A percentile compares a stretch with the other conserved stretches of the same genome.
Conservation (phyloP, 1,140 invertebrate genomes). For the Drosophila busckii region DNA sequence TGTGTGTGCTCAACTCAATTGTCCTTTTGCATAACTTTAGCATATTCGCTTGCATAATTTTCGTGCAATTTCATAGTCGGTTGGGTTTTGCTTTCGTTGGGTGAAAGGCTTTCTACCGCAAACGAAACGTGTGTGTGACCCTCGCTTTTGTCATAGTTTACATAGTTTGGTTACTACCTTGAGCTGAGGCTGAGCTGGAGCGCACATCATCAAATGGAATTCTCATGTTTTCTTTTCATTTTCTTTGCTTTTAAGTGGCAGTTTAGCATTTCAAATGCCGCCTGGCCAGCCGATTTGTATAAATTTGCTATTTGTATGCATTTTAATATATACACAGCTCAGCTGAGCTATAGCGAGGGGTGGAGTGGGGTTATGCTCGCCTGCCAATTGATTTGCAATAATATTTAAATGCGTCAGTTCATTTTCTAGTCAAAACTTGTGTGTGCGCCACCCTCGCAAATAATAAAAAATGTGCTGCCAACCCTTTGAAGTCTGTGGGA, state of each 20-base stretch:
- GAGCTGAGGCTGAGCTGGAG: slow-evolving; percentile 1
- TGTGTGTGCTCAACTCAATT: slow-evolving; percentile 11
- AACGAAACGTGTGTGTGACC: slow-evolving; percentile 21
- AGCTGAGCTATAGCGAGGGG: neutral
- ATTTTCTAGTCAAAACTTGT: slow-evolving; percentile 27
- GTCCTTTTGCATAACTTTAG: slow-evolving; percentile 68
- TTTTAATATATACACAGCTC: slow-evolving; percentile 55
- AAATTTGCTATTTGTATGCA: slow-evolving; percentile 77
- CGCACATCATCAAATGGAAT: slow-evolving; percentile 67
- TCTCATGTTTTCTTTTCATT: slow-evolving; percentile 78
- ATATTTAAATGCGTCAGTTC: slow-evolving; percentile 71
- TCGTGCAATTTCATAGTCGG: slow-evolving; percentile 77
- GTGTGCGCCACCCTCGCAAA: slow-evolving; percentile 29
- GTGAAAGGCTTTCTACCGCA: slow-evolving; percentile 58
- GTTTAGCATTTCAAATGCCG: slow-evolving; percentile 74
- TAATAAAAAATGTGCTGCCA: slow-evolving; percentile 42
- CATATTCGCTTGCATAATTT: slow-evolving; percentile 70
- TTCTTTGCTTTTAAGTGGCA: slow-evolving; percentile 72
- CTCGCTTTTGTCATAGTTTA: slow-evolving; percentile 47
- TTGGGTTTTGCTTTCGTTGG: slow-evolving; percentile 48
- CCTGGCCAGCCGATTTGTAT: slow-evolving; percentile 62
- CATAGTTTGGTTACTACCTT: slow-evolving; percentile 64
- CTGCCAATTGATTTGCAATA: slow-evolving; percentile 73
- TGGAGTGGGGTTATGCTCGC: neutral
- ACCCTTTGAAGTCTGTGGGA: slow-evolving; percentile 27